These are phyloP conservation scores for Rhopalosiphum maidis DNA, from an alignment of 1,140 invertebrate genomes.

Conservation along the genomic window DNA sequence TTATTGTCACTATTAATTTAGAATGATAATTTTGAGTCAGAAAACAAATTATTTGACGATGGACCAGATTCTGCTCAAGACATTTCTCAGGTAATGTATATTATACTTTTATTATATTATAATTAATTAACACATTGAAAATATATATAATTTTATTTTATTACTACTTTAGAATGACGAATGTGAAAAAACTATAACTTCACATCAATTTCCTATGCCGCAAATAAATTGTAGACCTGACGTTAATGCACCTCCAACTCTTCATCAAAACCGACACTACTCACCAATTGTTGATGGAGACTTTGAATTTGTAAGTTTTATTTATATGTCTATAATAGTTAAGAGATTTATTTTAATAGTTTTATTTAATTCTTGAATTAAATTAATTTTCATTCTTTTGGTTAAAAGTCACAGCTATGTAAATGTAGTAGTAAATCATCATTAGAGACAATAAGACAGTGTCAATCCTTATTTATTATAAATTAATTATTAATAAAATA, in stretches of 20 bases:
- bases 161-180: conserved; percentile 13
- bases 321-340: neutral
- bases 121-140: neutral
- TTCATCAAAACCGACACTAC: conserved; percentile 45
- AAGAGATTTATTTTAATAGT: neutral
- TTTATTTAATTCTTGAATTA: neutral
- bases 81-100: conserved; percentile 10
- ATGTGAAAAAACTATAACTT: conserved; percentile 46
- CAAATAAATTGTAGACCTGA: conserved; percentile 32
- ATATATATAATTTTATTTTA: neutral
- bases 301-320: conserved; percentile 85
- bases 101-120: neutral
- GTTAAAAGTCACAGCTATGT: neutral
- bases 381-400: neutral
- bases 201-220: conserved; percentile 48
- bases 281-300: conserved; percentile 70
- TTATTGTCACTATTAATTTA: neutral
- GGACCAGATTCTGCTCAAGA: neutral
- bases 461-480: neutral
- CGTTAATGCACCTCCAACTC: neutral
- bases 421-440: neutral
- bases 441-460: neutral
- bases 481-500: no score
- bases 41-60: conserved; percentile 34
- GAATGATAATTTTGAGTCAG: conserved; percentile 31